A percentile compares a stretch with the other conserved stretches of the same genome.
Conservation (phyloP, 1,140 invertebrate species). For the Battus philenor region DNA sequence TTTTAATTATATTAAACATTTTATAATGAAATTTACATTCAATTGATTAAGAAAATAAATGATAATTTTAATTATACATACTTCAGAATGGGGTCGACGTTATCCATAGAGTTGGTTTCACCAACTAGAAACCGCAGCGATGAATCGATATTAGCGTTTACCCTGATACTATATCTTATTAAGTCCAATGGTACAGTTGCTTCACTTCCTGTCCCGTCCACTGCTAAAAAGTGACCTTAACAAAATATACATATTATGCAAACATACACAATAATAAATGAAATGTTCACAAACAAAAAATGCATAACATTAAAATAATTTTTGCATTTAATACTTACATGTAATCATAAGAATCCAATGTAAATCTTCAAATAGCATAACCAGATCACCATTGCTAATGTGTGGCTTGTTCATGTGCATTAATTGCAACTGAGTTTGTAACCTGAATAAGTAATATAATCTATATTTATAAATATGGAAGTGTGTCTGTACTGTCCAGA, state of each 20-base stretch:
- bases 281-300: too few relatives aligned
- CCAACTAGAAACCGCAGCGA: constrained; percentile 78
- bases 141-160: constrained; percentile 75
- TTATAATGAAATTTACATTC: too few relatives aligned
- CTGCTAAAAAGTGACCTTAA: constrained; percentile 58
- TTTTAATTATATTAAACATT: constrained; percentile 2
- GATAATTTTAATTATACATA: constrained; percentile 26
- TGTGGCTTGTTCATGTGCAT: constrained; percentile 78
- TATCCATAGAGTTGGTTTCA: constrained; percentile 56
- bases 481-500: too few relatives aligned
- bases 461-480: too few relatives aligned
- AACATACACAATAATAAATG: too few relatives aligned
- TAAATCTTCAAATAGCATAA: constrained; percentile 88
- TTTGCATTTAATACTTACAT: constrained; percentile 64
- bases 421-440: constrained; percentile 80
- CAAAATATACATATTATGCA: not conserved
- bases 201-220: constrained; percentile 80
- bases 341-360: constrained; percentile 92
- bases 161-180: constrained; percentile 81
- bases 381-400: constrained; percentile 76
- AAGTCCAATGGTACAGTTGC: constrained; percentile 86
- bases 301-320: not conserved
- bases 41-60: not conserved
- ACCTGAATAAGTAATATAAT: too few relatives aligned
- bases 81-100: constrained; percentile 63